These are phyloP conservation scores for Aplidium turbinatum DNA, from an alignment of 23 tunicate species.

Conservation along the genomic window DNA sequence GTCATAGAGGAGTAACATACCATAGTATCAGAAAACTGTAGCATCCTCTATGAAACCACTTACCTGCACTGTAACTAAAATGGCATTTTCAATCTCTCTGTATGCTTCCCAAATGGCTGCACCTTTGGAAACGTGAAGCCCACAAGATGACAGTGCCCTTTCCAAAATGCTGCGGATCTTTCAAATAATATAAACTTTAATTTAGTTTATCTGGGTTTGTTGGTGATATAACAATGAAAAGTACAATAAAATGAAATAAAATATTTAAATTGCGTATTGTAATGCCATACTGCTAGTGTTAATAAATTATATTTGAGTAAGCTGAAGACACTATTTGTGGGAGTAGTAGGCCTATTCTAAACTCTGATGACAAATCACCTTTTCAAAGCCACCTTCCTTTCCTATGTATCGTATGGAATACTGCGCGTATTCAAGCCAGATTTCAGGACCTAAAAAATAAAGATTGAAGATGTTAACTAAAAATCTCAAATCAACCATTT, in stretches of 20 bases:
- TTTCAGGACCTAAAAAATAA: conserved; percentile 63
- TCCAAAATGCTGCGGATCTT: conserved; percentile 56
- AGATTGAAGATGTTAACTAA: neutral
- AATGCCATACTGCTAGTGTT: too few relatives aligned
- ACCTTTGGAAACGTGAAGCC: conserved; percentile 75
- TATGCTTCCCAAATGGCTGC: conserved; percentile 85
- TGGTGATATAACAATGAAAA: neutral
- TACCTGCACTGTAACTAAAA: conserved; percentile 74
- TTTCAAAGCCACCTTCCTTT: conserved; percentile 57
- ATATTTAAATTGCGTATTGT: too few relatives aligned
- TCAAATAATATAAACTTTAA: neutral
- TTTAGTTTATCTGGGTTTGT: neutral
- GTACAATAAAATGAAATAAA: neutral
- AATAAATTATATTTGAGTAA: too few relatives aligned
- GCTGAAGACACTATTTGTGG: too few relatives aligned
- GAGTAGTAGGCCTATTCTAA: too few relatives aligned
- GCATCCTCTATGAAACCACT: too few relatives aligned
- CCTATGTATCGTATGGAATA: conserved; percentile 79
- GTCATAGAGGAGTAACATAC: neutral
- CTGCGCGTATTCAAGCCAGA: conserved; percentile 93
- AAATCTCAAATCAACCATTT: too few relatives aligned
- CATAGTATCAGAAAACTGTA: too few relatives aligned
- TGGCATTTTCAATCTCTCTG: conserved; percentile 86
- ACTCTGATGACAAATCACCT: conserved; percentile 40
- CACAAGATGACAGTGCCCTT: conserved; percentile 58